A percentile compares a stretch with the other conserved stretches of the same genome.
These are phyloP conservation scores for Malachius bipustulatus DNA, from an alignment of 2,888 invertebrate species.

Conservation along the genomic window DNA sequence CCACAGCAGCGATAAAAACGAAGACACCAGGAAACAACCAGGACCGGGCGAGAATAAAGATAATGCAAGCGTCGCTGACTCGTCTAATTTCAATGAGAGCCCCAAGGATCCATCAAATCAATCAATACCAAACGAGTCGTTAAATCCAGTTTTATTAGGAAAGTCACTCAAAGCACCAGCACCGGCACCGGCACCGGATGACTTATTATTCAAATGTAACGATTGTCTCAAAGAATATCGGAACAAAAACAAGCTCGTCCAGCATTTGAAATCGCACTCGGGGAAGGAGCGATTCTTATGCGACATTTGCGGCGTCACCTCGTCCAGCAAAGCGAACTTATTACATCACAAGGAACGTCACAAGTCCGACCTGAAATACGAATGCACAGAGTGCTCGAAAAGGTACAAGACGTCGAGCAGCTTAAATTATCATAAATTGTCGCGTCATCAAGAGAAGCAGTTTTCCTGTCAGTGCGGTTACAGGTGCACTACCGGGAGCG, in stretches of 20 bases:
- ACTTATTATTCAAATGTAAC: too few relatives aligned
- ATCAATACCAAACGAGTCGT: too few relatives aligned
- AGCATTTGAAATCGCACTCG: neutral
- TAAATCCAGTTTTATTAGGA: too few relatives aligned
- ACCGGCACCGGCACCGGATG: too few relatives aligned
- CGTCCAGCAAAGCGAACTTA: neutral
- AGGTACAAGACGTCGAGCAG: neutral
- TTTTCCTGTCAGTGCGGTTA: neutral
- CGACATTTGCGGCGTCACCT: neutral
- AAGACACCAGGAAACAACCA: too few relatives aligned
- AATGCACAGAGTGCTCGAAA: neutral
- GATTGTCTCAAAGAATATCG: neutral
- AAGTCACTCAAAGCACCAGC: too few relatives aligned
- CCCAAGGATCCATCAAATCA: too few relatives aligned
- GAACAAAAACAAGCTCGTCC: neutral
- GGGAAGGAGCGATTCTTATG: neutral
- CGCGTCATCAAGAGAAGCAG: neutral
- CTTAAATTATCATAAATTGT: neutral
- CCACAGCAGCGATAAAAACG: too few relatives aligned
- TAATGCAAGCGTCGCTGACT: too few relatives aligned
- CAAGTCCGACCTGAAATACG: neutral
- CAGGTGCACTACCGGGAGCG: neutral
- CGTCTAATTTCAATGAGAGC: too few relatives aligned
- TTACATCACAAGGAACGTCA: neutral
- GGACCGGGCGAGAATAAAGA: too few relatives aligned